Evolutionary conservation across 2,888 invertebrate species (phyloP), one percentile per base, ranked within the genome.

Genomic region (Monopis laevigella): DNA sequence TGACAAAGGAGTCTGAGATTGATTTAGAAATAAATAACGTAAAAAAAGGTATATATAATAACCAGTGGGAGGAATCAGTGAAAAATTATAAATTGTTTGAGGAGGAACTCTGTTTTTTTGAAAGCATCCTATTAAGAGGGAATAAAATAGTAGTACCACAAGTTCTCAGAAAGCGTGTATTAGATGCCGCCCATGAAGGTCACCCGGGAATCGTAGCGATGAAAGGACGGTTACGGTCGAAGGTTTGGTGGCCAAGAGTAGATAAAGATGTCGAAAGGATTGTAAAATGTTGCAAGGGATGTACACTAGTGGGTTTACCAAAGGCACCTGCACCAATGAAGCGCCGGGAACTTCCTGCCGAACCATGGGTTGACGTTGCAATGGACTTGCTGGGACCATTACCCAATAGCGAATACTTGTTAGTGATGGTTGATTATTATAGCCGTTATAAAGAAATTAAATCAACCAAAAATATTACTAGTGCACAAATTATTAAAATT

Each of bases 351-450:
- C 45, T 54, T 1, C 54, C n/a, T n/a, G n/a, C n/a, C n/a, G n/a
- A n/a, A n/a, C n/a, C n/a, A n/a, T n/a, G n/a, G n/a, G n/a, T n/a
- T n/a, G n/a, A n/a, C n/a, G n/a, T n/a, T 2, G 53, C 54, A 2
- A 49, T 57, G 8, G 59, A 62, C 45, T 45, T 55, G 7, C 13
- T 59, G 21, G 52, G 53, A 18, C 53, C 52, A n/a, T 40, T 55
- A 21, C 51, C 55, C n/a, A 46, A 44, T 12, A 44, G 44, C 11
- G 42, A 55, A 3, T 46, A 52, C 28, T 38, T 55, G 5, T 44
- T 57, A 5, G 54, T 56, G 1, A 46, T 57, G 2, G 42, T 58
- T 5, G 54, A 58, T 40, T n/a, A n/a, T n/a, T n/a, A n/a, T n/a
- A n/a, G n/a, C n/a, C n/a, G n/a, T n/a, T n/a, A n/a, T n/a, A n/a